Evolutionary conservation across 2,113 vertebrate species (phyloP).

Genomic region (Rhizomys pruinosus): DNA sequence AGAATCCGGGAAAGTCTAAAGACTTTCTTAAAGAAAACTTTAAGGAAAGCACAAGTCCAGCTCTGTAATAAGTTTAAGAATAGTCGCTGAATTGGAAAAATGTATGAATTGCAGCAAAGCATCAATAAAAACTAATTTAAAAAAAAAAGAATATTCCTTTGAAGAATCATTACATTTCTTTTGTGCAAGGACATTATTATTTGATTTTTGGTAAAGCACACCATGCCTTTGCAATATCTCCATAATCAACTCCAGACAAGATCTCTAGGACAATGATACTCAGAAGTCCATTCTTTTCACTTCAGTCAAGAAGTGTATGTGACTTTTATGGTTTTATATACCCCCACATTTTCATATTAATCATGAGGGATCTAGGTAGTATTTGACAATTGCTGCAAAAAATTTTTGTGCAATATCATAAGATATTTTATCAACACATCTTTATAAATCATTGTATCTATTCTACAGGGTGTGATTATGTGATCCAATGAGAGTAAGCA

Average conservation of each 20-base stretch:
- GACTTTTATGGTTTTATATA: no score
- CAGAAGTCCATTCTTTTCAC: no score
- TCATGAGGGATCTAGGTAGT: not conserved
- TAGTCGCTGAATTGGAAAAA: no score
- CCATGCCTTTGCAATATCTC: not conserved
- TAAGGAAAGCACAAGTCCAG: not conserved
- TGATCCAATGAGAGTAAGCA: not conserved
- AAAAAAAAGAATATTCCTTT: no score
- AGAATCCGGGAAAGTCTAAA: constrained; percentile 18
- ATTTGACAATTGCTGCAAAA: not conserved
- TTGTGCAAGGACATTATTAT: not conserved
- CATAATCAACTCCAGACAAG: constrained; percentile 17
- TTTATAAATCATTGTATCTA: not conserved
- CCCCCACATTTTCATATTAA: not conserved
- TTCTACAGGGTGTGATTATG: not conserved
- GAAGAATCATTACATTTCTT: not conserved
- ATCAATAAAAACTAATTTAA: no score
- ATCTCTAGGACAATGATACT: not conserved
- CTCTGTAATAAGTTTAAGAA: not conserved
- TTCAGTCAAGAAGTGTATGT: no score
- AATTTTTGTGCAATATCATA: not conserved
- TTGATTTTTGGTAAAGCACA: not conserved
- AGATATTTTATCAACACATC: not conserved
- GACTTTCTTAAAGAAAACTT: not conserved
- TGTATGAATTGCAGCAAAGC: no score